Base-by-base conservation (phyloP, 2,797 vertebrate genomes). In the Hoplostethus mediterraneus region DNA sequence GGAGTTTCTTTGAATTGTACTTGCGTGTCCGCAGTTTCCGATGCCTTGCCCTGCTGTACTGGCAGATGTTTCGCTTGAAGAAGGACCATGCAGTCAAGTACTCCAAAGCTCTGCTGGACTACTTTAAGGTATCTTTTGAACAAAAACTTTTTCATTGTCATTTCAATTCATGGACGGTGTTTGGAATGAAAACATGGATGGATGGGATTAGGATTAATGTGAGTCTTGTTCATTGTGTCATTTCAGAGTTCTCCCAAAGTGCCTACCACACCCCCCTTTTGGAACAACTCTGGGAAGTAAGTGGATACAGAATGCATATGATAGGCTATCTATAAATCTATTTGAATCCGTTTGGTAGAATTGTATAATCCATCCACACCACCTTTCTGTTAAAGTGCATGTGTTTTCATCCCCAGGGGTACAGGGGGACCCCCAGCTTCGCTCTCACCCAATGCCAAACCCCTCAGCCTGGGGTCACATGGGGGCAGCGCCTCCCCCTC, bases 51-150 rank as follows among this genome's bases (percentile, higher is more conserved):
- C 96, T 99, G 78, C 96, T 99, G 16, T 98, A 99, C 90, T 99
- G 97, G 98, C 95, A 97, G 92, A 99, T 99, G 98, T 99, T 99
- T 86, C 94, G 96, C 47, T 95, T 99, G 80, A 99, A 99, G 92
- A 98, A 97, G 90, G 97, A 99, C 84, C 96, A 98, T 0, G 98
- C 97, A 0, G 94, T 99, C 60, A 99, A 98, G 93, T 99, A 99
- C 91, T 99, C 98, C 0, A 99, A 97, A 95, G 97, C 97, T 0
- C 95, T 99, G 56, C 95, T 98, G 49, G 97, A 99, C 82, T 99
- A 98, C 89, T 99, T 99, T 84, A 99, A 99, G 97, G 98, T 99
- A 92, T 1, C 38, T 78, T 51, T 54, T 1, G 31, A 63, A 44
- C 3, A 25, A 25, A 7, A 51, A 10, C 9, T 44, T 44, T 44